phyloP scores from a whole-genome alignment of 2,113 vertebrate genomes.

The Ammodramus savannarum region DNA sequence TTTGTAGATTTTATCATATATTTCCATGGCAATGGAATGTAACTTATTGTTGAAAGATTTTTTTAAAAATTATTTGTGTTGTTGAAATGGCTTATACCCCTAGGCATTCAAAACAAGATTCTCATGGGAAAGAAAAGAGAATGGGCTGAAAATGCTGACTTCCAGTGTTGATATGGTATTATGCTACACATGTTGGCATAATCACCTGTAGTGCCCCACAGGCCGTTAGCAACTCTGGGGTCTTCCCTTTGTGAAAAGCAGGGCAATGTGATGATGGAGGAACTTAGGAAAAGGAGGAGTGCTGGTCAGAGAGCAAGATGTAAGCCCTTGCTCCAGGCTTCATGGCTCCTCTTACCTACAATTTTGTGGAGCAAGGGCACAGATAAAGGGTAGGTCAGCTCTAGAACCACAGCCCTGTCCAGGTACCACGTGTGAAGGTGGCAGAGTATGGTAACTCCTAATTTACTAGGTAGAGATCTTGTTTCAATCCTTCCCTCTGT shows the following conservation, averaged over 20 bases:
- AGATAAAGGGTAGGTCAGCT: neutral
- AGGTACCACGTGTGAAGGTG: neutral
- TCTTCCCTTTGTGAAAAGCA: neutral
- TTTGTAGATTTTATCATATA: neutral
- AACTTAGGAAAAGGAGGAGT: neutral
- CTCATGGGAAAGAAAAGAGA: slow-evolving; percentile 22
- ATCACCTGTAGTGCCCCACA: neutral
- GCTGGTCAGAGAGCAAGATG: neutral
- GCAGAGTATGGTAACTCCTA: neutral
- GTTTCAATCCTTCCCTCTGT: neutral
- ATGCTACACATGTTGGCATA: neutral
- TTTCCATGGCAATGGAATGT: slow-evolving; percentile 16
- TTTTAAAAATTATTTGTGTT: neutral
- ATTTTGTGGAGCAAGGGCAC: neutral
- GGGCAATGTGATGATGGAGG: neutral
- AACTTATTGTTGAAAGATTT: neutral
- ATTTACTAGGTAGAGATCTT: neutral
- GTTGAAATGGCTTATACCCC: neutral
- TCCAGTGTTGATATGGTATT: neutral
- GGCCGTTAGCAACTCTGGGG: neutral
- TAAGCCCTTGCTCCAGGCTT: neutral
- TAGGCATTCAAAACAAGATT: slow-evolving; percentile 12
- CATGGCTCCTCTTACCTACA: neutral
- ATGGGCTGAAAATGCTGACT: neutral
- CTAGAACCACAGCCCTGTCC: neutral